Percentiles rank a stretch among this genome's conserved stretches.
phyloP scores from a whole-genome alignment of 2,888 invertebrate species.

The Agrenia bidenticulata region DNA sequence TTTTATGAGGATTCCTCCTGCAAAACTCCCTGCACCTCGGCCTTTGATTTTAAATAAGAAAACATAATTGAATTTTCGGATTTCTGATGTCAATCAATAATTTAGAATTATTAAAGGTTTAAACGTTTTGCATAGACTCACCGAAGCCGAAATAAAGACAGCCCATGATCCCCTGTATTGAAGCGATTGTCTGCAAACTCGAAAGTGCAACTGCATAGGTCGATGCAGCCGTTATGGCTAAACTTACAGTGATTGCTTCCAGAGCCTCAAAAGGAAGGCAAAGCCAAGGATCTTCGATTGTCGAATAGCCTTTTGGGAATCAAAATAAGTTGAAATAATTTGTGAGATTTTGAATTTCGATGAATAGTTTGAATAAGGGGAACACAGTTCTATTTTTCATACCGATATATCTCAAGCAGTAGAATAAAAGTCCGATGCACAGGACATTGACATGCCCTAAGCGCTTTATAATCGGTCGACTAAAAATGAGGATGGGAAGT shows the following conservation, averaged over 20 bases:
- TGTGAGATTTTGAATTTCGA: slow-evolving; percentile 1
- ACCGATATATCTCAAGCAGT: slow-evolving; percentile 68
- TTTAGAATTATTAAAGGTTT: too few species aligned
- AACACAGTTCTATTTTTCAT: too few species aligned
- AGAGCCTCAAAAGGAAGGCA: slow-evolving; percentile 74
- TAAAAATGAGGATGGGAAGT: slow-evolving; percentile 72
- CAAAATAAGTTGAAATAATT: too few species aligned
- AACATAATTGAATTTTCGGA: too few species aligned
- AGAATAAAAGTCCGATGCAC: slow-evolving; percentile 74
- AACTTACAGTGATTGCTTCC: slow-evolving; percentile 73
- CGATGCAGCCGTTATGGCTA: slow-evolving; percentile 74
- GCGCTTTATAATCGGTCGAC: slow-evolving; percentile 71
- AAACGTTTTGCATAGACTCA: too few species aligned
- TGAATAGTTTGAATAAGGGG: too few species aligned
- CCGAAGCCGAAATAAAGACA: slow-evolving; percentile 79
- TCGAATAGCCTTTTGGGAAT: slow-evolving; percentile 65
- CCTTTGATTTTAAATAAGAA: slow-evolving; percentile 59
- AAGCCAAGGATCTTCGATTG: slow-evolving; percentile 75
- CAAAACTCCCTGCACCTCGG: slow-evolving; percentile 72
- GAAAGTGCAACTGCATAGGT: slow-evolving; percentile 75
- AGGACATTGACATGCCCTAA: slow-evolving; percentile 76
- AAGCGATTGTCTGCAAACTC: slow-evolving; percentile 71
- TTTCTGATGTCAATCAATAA: too few species aligned
- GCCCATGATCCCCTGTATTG: slow-evolving; percentile 74
- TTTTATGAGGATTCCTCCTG: slow-evolving; percentile 74